Evolutionary conservation across 2,113 vertebrate genomes (phyloP), one percentile per base, ranked within the genome.

Genomic region (Silurus asotus): DNA sequence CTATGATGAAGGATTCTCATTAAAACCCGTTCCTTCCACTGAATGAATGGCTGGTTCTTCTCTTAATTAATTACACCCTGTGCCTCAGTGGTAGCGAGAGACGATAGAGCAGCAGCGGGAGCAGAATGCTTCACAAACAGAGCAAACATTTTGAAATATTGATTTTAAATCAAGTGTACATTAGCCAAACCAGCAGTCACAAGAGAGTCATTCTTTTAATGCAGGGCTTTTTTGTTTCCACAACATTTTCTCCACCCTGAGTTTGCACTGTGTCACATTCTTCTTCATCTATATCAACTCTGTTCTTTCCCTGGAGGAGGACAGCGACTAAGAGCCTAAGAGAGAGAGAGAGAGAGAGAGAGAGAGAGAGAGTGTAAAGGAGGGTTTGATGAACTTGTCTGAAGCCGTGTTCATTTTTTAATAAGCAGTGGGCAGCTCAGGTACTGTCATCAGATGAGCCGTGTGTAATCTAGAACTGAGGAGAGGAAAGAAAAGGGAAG

Each of bases 351-450:
- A 78, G 84, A 51, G 89, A 88, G 64, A 82, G 72, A 86, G 78
- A 37, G 67, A 78, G 84, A 51, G 89, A 88, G 64, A 82, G 72
- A 86, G 78, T 84, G 89, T 76, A 85, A 88, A 90, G 88, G 89
- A 89, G 87, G 91, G 87, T 83, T 90, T 93, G 93, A 94, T 94
- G 92, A 95, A 94, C 93, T 94, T 92, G 90, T 94, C 91, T 92
- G 88, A 93, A 93, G 91, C 90, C 89, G 77, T 88, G 89, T 89
- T 93, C 90, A 85, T 86, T 93, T 94, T 94, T 95, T 94, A 94
- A 95, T 95, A 94, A 94, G 94, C 93, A 91, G 91, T 92, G 92
- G 93, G 90, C 92, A 93, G 93, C 92, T 92, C 93, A 92, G 93
- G 92, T 90, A 74, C 92, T 92, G 91, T 92, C 88, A 90, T 90